Percentiles rank a stretch among this genome's conserved stretches.
These are phyloP conservation scores for Sciurus carolinensis DNA, from an alignment of 2,797 vertebrate genomes.

Conservation along the genomic window DNA sequence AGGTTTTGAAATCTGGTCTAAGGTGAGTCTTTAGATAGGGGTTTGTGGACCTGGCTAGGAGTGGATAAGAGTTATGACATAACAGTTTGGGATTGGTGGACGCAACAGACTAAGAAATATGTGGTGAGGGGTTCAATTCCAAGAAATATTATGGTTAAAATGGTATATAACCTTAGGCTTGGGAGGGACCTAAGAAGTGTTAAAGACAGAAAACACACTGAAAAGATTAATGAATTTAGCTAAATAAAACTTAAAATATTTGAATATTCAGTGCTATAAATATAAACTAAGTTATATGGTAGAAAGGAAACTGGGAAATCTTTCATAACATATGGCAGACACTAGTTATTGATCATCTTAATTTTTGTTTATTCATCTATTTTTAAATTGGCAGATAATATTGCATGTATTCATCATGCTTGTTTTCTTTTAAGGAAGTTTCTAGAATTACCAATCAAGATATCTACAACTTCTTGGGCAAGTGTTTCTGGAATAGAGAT, in stretches of 20 bases:
- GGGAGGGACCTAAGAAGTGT: background rate
- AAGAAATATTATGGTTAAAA: conserved; percentile 45
- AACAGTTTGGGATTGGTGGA: background rate
- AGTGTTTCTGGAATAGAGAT: background rate
- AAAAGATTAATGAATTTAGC: conserved; percentile 9
- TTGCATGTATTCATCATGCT: background rate
- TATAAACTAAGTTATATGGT: background rate
- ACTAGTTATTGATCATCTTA: background rate
- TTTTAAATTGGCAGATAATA: background rate
- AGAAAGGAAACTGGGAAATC: conserved; percentile 15
- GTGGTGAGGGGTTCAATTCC: background rate
- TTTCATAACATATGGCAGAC: background rate
- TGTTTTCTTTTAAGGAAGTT: background rate
- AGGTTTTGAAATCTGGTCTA: conserved; percentile 2
- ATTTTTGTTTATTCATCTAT: background rate
- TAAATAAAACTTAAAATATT: conserved; percentile 33
- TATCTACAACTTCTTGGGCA: background rate
- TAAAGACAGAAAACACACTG: background rate
- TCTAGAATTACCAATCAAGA: background rate
- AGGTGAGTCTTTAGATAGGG: background rate
- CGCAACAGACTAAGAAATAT: background rate
- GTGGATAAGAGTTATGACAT: background rate
- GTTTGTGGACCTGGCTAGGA: background rate
- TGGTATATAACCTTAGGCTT: background rate
- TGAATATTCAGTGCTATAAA: conserved; percentile 31